Evolutionary conservation across 2,797 vertebrate genomes (phyloP).

Genomic region (Danionella dracula): DNA sequence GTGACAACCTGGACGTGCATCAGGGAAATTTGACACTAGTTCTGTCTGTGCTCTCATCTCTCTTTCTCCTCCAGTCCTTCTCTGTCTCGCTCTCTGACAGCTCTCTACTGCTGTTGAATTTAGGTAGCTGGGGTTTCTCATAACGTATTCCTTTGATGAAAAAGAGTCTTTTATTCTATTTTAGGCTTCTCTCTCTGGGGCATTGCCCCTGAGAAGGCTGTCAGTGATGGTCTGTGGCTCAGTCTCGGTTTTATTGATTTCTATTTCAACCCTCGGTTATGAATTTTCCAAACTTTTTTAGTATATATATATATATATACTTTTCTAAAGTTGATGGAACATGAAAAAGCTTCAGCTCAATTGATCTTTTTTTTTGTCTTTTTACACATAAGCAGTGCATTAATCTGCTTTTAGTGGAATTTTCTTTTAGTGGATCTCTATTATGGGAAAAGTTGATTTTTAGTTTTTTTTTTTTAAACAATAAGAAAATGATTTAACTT

Average conservation of each 20-base stretch:
- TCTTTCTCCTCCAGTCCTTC: conserved; percentile 1
- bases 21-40: conserved; percentile 12
- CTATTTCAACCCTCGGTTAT: too few relatives aligned
- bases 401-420: too few relatives aligned
- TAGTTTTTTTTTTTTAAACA: too few relatives aligned
- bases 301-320: too few relatives aligned
- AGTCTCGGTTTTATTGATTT: background rate
- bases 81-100: conserved; percentile 4
- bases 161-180: conserved; percentile 14
- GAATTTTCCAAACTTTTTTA: too few relatives aligned
- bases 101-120: conserved; percentile 10
- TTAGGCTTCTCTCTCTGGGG: background rate
- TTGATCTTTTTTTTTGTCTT: too few relatives aligned
- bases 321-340: too few relatives aligned
- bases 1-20: conserved; percentile 28
- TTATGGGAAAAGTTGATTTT: too few relatives aligned
- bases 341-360: too few relatives aligned
- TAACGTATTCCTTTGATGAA: conserved; percentile 8
- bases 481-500: too few relatives aligned
- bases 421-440: too few relatives aligned
- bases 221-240: background rate
- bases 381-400: too few relatives aligned
- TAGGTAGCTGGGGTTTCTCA: background rate
- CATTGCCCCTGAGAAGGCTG: background rate
- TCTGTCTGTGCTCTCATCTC: background rate